Evolutionary conservation across 2,888 invertebrate species (phyloP).

Genomic region (Napeogenes sylphis): DNA sequence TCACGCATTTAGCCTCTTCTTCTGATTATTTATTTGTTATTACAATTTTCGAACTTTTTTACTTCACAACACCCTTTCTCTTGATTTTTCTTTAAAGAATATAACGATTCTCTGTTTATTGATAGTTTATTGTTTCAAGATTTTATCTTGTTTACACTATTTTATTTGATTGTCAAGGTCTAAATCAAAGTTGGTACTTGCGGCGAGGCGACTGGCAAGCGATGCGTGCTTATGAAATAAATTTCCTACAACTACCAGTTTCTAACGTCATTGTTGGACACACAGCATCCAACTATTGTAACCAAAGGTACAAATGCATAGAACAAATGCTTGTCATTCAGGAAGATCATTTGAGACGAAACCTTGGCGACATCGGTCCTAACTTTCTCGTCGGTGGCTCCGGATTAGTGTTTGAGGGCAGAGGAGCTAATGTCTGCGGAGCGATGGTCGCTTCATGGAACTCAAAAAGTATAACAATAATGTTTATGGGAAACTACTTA

Average conservation of each 20-base stretch:
- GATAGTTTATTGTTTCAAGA: too few species aligned
- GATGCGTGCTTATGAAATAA: conserved; percentile 45
- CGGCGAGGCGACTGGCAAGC: conserved; percentile 67
- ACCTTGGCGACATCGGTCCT: conserved; percentile 56
- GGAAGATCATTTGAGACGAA: conserved; percentile 45
- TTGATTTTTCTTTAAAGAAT: too few species aligned
- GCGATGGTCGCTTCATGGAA: conserved; percentile 55
- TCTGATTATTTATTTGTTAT: background rate
- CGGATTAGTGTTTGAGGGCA: conserved; percentile 61
- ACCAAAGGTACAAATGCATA: conserved; percentile 48
- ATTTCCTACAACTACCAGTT: conserved; percentile 49
- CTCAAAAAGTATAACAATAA: conserved; percentile 47
- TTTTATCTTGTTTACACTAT: background rate
- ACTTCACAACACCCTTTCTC: background rate
- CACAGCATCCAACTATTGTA: conserved; percentile 48
- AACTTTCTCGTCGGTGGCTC: conserved; percentile 61
- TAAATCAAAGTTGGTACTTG: conserved; percentile 62
- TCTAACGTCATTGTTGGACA: conserved; percentile 56
- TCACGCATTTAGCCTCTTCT: background rate
- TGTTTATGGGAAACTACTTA: conserved; percentile 62
- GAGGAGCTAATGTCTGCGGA: conserved; percentile 57
- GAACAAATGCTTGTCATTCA: conserved; percentile 49
- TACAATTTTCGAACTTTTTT: background rate
- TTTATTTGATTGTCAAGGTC: conserved; percentile 45
- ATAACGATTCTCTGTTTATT: too few species aligned